Percentiles rank a stretch among this genome's conserved stretches.
phyloP scores from a whole-genome alignment of 2,888 invertebrate species.

The Hanleya hanleyi region DNA sequence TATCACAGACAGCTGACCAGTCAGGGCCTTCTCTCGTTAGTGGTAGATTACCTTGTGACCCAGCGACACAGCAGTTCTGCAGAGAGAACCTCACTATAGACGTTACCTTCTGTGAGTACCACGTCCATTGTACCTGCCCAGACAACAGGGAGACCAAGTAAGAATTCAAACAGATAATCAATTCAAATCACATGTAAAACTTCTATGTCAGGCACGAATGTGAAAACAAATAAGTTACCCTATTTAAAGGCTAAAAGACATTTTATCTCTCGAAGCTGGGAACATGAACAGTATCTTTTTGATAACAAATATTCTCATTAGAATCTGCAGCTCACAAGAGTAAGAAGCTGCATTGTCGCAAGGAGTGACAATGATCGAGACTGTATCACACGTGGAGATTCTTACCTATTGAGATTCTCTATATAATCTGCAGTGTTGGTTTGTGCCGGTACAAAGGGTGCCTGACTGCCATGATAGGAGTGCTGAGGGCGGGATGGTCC shows the following conservation, averaged over 20 bases:
- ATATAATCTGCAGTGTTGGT: constrained; percentile 36
- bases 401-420: constrained; percentile 38
- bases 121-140: neutral
- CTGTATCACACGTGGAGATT: neutral
- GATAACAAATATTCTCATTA: no score
- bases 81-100: neutral
- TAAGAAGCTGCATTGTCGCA: no score
- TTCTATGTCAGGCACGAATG: no score
- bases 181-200: no score
- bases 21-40: no score
- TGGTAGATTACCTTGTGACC: no score
- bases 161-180: neutral
- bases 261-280: no score
- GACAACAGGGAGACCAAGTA: neutral
- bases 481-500: constrained; percentile 22
- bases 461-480: constrained; percentile 25
- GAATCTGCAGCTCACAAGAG: no score
- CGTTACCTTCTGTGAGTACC: neutral
- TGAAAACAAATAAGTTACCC: neutral
- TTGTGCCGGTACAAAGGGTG: constrained; percentile 18
- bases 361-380: neutral
- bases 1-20: no score
- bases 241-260: no score
- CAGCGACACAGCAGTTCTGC: no score
- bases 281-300: no score